phyloP scores from a whole-genome alignment of 2,797 vertebrate species.

The Varecia variegata region DNA sequence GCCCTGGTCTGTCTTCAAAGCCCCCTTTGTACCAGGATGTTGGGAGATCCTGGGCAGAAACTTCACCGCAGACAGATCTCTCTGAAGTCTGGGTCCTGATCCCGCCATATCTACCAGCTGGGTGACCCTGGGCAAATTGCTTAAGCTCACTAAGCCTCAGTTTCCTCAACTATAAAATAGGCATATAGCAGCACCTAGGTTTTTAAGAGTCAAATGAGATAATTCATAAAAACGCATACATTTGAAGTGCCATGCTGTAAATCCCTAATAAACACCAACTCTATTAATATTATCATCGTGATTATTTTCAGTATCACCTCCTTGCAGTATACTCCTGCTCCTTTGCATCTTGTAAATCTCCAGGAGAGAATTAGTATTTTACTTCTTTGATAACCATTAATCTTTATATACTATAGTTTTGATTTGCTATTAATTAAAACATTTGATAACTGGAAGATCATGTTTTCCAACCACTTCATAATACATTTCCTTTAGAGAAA shows the following conservation, averaged over 20 bases:
- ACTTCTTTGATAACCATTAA: not conserved
- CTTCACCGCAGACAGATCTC: not conserved
- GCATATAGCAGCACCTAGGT: not conserved
- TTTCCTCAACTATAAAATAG: not conserved
- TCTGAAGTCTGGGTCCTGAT: not conserved
- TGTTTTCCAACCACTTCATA: not conserved
- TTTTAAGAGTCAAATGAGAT: conserved; percentile 32
- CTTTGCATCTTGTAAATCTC: not conserved
- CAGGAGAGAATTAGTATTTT: not conserved
- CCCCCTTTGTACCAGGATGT: not conserved
- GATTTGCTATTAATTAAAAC: conserved; percentile 14
- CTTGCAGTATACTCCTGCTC: not conserved
- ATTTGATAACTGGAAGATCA: not conserved
- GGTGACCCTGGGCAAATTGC: not conserved
- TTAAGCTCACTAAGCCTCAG: not conserved
- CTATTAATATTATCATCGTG: not conserved
- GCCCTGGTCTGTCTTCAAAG: not conserved
- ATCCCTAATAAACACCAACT: not conserved
- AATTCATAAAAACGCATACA: not conserved
- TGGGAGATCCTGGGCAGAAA: not conserved
- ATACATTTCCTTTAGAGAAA: conserved; percentile 46
- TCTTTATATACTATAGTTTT: not conserved
- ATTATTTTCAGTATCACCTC: not conserved
- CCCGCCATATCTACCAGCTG: not conserved
- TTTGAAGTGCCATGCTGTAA: not conserved